Conservation (phyloP, 2,888 invertebrate species). For the Drosophila melanosoma region DNA sequence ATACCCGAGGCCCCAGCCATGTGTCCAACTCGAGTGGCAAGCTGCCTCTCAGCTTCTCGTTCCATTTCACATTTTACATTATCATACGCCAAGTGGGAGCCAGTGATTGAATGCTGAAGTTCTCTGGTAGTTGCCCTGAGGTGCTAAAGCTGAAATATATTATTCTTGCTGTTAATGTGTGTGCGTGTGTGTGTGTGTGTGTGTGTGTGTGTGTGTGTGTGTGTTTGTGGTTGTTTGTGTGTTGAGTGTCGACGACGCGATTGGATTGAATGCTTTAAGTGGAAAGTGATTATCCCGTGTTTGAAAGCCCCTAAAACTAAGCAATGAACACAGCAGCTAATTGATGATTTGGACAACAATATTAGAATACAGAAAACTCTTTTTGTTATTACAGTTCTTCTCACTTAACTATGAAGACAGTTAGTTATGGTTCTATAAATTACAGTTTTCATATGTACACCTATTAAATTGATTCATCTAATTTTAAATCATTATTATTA, state of each 20-base stretch:
- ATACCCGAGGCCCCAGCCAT: slow-evolving; percentile 26
- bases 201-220: slow-evolving; percentile 7
- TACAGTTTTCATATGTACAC: too few relatives aligned
- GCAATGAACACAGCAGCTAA: slow-evolving; percentile 24
- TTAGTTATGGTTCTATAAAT: too few relatives aligned
- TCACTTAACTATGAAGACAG: neutral
- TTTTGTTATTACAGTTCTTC: neutral
- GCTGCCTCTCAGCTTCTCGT: slow-evolving; percentile 45
- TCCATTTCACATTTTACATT: slow-evolving; percentile 43
- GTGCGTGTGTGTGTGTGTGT: slow-evolving; percentile 4
- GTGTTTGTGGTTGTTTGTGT: neutral
- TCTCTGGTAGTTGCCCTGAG: slow-evolving; percentile 44
- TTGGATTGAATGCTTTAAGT: slow-evolving; percentile 21
- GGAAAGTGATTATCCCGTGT: slow-evolving; percentile 47
- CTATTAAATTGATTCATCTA: neutral
- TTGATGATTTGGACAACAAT: neutral
- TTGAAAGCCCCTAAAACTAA: slow-evolving; percentile 36
- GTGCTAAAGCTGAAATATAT: slow-evolving; percentile 46
- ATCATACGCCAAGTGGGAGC: slow-evolving; percentile 48
- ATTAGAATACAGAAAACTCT: neutral
- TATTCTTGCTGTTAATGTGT: slow-evolving; percentile 38
- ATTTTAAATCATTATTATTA: neutral
- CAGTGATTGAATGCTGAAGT: slow-evolving; percentile 52
- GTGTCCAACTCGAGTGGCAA: slow-evolving; percentile 38
- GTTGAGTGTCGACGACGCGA: slow-evolving; percentile 20